Percentiles rank a stretch among this genome's conserved stretches.
These are phyloP conservation scores for Stegodyphus dumicola DNA, from an alignment of 1,140 invertebrate genomes.

Conservation along the genomic window DNA sequence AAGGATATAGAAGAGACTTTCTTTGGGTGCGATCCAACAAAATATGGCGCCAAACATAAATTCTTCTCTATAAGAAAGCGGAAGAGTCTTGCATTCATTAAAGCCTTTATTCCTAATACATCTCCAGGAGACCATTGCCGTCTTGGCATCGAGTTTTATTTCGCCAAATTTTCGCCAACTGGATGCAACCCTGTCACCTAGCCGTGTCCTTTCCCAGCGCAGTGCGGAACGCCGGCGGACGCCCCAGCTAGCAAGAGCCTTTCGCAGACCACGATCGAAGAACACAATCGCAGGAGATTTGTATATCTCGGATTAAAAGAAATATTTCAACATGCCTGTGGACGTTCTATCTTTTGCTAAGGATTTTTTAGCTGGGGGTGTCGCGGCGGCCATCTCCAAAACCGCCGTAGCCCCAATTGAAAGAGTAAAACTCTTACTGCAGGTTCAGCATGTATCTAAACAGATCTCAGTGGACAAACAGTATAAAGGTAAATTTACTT, in stretches of 20 bases:
- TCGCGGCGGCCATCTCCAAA: conserved; percentile 90
- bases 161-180: not conserved
- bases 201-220: conserved; percentile 56
- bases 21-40: too few relatives aligned
- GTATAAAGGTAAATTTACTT: conserved; percentile 78
- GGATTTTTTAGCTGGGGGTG: conserved; percentile 88
- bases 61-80: too few relatives aligned
- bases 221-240: conserved; percentile 55
- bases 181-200: conserved; percentile 54
- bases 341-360: conserved; percentile 74
- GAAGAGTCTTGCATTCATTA: too few relatives aligned
- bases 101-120: not conserved
- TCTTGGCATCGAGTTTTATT: too few relatives aligned
- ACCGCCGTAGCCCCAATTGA: conserved; percentile 71
- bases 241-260: not conserved
- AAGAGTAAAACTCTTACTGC: conserved; percentile 70
- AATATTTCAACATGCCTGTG: conserved; percentile 51
- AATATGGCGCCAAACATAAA: too few relatives aligned
- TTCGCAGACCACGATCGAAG: not conserved
- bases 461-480: conserved; percentile 82
- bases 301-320: not conserved
- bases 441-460: conserved; percentile 82
- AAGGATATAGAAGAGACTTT: too few relatives aligned
- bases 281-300: not conserved
- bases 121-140: not conserved